Conservation (phyloP, 2,888 invertebrate genomes). For the Amblyjoppa proteus region DNA sequence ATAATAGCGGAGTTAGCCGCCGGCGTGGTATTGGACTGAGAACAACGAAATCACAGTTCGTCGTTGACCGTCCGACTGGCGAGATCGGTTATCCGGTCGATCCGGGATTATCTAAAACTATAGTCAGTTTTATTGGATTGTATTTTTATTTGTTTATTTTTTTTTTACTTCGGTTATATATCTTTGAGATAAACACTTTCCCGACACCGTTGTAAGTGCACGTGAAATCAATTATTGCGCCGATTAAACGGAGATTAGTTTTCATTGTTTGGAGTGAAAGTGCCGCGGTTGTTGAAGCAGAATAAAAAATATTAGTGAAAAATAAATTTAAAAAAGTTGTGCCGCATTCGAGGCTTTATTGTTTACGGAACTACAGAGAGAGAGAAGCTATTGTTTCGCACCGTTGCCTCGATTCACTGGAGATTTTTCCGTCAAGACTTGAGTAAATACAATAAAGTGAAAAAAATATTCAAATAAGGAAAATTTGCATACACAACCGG, state of each 20-base stretch:
- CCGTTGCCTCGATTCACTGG: slow-evolving; percentile 32
- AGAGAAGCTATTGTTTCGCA: slow-evolving; percentile 50
- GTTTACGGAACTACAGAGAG: slow-evolving; percentile 7
- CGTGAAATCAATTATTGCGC: slow-evolving; percentile 10
- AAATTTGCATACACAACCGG: slow-evolving; percentile 11
- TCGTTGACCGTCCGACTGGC: slow-evolving; percentile 64
- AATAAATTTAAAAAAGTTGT: slow-evolving; percentile 11
- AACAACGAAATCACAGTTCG: slow-evolving; percentile 68
- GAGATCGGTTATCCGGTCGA: slow-evolving; percentile 50
- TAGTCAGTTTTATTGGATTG: not conserved
- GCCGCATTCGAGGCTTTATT: slow-evolving; percentile 21
- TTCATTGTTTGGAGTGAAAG: slow-evolving; percentile 57
- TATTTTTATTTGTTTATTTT: not conserved
- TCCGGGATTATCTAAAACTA: slow-evolving; percentile 5
- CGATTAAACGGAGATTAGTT: not conserved
- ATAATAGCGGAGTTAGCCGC: not conserved
- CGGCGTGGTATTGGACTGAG: slow-evolving; percentile 34
- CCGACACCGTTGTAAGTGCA: not conserved
- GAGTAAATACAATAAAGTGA: slow-evolving; percentile 16
- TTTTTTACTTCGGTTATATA: not conserved
- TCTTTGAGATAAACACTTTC: not conserved
- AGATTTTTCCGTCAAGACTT: not conserved
- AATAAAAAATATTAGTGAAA: slow-evolving; percentile 32
- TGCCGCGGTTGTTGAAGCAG: slow-evolving; percentile 3
- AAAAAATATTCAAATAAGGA: not conserved